Conservation (phyloP, 2,888 invertebrate genomes). For the Lasioglossum calceatum region DNA sequence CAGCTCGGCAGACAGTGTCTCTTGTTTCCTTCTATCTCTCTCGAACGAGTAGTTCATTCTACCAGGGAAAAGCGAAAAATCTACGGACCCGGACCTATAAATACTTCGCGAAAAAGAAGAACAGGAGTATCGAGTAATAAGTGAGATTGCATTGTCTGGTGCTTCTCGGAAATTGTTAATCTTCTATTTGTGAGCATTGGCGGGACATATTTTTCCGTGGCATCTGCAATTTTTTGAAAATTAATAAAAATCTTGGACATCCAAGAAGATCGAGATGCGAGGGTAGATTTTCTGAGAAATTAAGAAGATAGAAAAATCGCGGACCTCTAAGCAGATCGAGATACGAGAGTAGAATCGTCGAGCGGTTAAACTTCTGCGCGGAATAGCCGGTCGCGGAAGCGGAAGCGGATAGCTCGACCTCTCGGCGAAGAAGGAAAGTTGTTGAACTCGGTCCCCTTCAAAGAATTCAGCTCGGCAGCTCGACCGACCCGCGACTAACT, state of each 20-base stretch:
- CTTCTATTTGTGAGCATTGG: background rate
- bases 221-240: background rate
- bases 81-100: background rate
- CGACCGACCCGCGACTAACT: slow-evolving; percentile 22
- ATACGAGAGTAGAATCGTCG: background rate
- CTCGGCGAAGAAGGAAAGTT: background rate
- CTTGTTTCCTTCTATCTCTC: background rate
- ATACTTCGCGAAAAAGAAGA: background rate
- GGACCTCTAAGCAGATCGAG: background rate
- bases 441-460: background rate
- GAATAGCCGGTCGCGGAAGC: slow-evolving; percentile 6
- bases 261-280: background rate
- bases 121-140: background rate
- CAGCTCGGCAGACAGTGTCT: background rate
- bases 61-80: background rate
- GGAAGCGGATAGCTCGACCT: slow-evolving; percentile 6
- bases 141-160: background rate
- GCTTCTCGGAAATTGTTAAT: background rate
- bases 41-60: background rate
- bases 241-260: background rate
- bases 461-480: background rate
- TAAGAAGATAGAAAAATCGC: background rate
- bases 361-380: slow-evolving; percentile 22
- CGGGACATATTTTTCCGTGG: too few relatives aligned
- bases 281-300: background rate